Evolutionary conservation across 2,888 invertebrate genomes (phyloP), one percentile per base, ranked within the genome.

Genomic region (Drosophila merina): DNA sequence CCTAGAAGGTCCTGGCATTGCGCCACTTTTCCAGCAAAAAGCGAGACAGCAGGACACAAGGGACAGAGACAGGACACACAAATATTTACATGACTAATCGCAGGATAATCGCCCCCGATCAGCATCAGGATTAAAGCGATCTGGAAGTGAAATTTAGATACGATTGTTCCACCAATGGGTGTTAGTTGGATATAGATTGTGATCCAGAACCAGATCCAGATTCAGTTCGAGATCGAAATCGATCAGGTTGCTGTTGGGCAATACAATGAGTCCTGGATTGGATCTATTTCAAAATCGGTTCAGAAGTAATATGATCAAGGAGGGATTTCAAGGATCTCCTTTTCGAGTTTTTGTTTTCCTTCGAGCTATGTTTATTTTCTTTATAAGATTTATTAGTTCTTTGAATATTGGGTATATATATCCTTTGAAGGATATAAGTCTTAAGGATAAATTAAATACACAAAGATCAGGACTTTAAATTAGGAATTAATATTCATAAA

Each of bases 41-140:
- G 12, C 9, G 10, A 10, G 47, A 14, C 28, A 28, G 6, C 28
- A 4, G 5, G 28, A 28, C 28, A 28, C 14, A 42, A 36, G n/a
- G n/a, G 36, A 36, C n/a, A 36, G n/a, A 12, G n/a, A n/a, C 28
- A 45, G 45, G 40, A 36, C 26, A 9, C 45, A 63, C 64, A 64
- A 64, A 64, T 64, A 64, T 64, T 64, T 64, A 64, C 64, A 64
- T 40, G 47, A 47, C 64, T 64, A 64, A 64, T 64, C 64, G 64
- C 64, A 36, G 38, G 64, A 52, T 64, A 64, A 64, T 63, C 64
- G 64, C 64, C 62, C 36, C 62, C 47, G 64, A 64, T 64, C 47
- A 64, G 64, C 64, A 64, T 63, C 47, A 64, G 64, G 64, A 63
- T 64, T 54, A 63, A 45, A 38, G 47, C 63, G 54, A 64, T 52